Evolutionary conservation across 1,140 invertebrate genomes (phyloP), one percentile per base, ranked within the genome.

Genomic region (Cardiocondyla obscurior): DNA sequence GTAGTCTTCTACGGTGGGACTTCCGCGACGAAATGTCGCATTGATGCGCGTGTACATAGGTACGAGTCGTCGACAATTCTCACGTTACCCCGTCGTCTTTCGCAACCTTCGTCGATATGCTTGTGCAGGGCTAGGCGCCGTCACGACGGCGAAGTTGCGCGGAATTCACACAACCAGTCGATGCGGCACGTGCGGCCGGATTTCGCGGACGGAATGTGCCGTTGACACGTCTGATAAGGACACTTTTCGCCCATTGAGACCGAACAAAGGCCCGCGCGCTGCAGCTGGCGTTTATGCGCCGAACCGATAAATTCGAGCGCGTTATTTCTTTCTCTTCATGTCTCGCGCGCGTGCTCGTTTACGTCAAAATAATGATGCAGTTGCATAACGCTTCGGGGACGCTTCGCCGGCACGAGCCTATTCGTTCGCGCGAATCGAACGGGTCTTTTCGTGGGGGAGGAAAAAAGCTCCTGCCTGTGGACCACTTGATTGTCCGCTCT

Each of bases 221-320:
- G 76, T 70, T 72, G 84, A 84, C 60, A 22, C 64, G 14, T 25
- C 49, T 36, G 55, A 64, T 73, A 53, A 67, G 49, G 51, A 85
- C 65, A 67, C 65, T 85, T 85, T 70, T 64, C 65, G 62, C 51
- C 22, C 42, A 46, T 44, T 81, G 58, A 30, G 46, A 49, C 42
- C 14, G 33, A 65, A 85, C 65, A 81, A 85, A 72, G 33, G 28
- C 25, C 65, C 28, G 30, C 25, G 30, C 16, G 12, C 12, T 62
- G 49, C 57, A 36, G 42, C 83, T 73, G 74, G 57, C 58, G 44
- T 73, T 81, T 64, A 70, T 55, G 64, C 49, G 33, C 10, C 12
- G 10, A 46, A 8, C 42, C 51, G 69, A 84, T 84, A 44, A 57
- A 84, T 84, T 85, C 51, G 62, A 73, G 10, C 65, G 10, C 25